These are phyloP conservation scores for Babyrousa celebensis DNA, from an alignment of 2,797 vertebrate species.

Conservation along the genomic window DNA sequence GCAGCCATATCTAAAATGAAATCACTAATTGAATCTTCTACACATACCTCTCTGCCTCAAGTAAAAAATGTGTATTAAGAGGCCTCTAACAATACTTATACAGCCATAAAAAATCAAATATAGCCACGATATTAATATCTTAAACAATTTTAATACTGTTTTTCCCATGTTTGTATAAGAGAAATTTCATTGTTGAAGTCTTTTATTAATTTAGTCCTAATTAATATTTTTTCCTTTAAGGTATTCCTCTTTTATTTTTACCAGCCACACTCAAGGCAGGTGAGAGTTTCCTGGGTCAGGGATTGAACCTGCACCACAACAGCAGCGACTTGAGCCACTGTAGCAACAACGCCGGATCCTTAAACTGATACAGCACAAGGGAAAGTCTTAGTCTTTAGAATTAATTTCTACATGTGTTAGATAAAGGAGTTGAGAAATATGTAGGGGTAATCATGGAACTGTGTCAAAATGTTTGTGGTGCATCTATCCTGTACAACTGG, in stretches of 20 bases:
- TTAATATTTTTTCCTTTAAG: not conserved
- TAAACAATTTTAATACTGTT: conserved; percentile 36
- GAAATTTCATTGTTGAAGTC: not conserved
- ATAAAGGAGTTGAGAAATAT: not conserved
- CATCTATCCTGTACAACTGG: not conserved
- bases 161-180: not conserved
- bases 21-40: conserved; percentile 67
- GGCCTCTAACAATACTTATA: not conserved
- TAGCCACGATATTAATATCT: not conserved
- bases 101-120: not conserved
- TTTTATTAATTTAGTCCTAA: not conserved
- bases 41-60: not conserved
- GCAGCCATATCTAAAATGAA: conserved; percentile 74
- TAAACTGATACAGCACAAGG: too few relatives aligned
- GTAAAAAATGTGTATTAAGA: not conserved
- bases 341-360: too few relatives aligned
- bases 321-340: too few relatives aligned
- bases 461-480: not conserved
- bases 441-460: not conserved
- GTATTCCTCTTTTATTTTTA: not conserved
- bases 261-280: too few relatives aligned
- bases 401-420: not conserved
- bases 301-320: too few relatives aligned
- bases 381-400: not conserved
- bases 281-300: too few relatives aligned